Base-by-base conservation (phyloP, 2,113 vertebrate species). In the Polyodon spathula region DNA sequence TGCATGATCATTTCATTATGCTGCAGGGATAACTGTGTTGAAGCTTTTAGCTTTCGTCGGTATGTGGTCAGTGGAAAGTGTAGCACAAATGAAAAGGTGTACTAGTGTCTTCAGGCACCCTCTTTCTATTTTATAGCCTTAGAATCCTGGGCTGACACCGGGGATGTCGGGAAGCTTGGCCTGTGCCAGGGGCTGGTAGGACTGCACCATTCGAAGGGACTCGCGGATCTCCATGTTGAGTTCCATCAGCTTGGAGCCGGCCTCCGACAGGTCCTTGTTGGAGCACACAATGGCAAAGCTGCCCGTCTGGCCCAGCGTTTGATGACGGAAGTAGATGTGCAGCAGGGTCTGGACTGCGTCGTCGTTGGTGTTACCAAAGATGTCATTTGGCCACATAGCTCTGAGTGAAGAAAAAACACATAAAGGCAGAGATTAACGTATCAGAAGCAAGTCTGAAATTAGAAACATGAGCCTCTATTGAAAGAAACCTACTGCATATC, bases 311-410 rank as follows among this genome's bases (percentile, higher is more conserved):
- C 96, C 96, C 71, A 99, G 81, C 0, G 93, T 96, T 84, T 97
- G 94, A 78, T 99, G 96, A 37, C 96, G 92, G 82, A 99, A 99
- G 81, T 94, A 96, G 65, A 98, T 97, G 76, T 96, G 94, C 75
- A 98, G 76, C 56, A 99, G 71, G 0, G 96, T 98, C 74, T 93
- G 91, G 66, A 99, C 85, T 0, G 94, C 90, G 61, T 97, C 81
- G 7, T 97, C 96, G 1, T 85, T 85, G 61, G 88, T 85, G 42
- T 83, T 88, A 80, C 96, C 96, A 12, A 99, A 99, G 76, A 99
- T 97, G 66, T 99, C 94, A 0, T 85, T 92, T 50, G 96, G 96
- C 96, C 96, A 99, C 61, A 94, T 73, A 61, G 89, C 89, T 72
- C 95, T 98, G 74, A 27, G 27, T 27, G 27, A 27, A 27, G 27